These are phyloP conservation scores for Marmota flaviventris DNA, from an alignment of 2,113 vertebrate genomes.

Conservation along the genomic window DNA sequence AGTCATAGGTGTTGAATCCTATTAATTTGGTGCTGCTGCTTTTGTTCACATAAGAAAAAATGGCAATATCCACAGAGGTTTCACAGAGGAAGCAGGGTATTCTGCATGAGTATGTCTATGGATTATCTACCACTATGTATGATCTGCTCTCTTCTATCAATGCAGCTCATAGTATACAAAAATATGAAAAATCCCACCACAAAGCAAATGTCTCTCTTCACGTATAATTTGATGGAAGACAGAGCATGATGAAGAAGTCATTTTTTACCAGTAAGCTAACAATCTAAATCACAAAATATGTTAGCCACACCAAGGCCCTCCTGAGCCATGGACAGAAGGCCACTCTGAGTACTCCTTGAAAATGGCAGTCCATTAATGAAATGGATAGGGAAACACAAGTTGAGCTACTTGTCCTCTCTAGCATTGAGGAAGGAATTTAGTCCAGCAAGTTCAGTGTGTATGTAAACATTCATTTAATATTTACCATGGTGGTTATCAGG, in stretches of 20 bases:
- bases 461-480: not conserved
- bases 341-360: not conserved
- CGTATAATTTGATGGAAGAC: not conserved
- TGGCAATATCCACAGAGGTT: not conserved
- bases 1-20: not conserved
- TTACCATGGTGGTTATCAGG: not conserved
- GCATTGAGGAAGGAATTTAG: constrained; percentile 26
- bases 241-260: constrained; percentile 18
- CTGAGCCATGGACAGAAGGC: not conserved
- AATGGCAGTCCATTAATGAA: not conserved
- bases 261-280: constrained; percentile 48
- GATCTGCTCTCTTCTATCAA: constrained; percentile 3
- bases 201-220: constrained; percentile 21
- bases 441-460: not conserved
- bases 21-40: not conserved
- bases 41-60: constrained; percentile 17
- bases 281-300: constrained; percentile 41
- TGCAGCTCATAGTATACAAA: not conserved
- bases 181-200: constrained; percentile 37
- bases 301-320: constrained; percentile 20
- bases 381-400: not conserved
- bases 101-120: not conserved
- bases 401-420: constrained; percentile 24
- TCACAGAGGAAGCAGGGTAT: not conserved
- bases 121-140: not conserved